Base-by-base conservation (phyloP, 2,888 invertebrate genomes). In the Epiblema foenella region DNA sequence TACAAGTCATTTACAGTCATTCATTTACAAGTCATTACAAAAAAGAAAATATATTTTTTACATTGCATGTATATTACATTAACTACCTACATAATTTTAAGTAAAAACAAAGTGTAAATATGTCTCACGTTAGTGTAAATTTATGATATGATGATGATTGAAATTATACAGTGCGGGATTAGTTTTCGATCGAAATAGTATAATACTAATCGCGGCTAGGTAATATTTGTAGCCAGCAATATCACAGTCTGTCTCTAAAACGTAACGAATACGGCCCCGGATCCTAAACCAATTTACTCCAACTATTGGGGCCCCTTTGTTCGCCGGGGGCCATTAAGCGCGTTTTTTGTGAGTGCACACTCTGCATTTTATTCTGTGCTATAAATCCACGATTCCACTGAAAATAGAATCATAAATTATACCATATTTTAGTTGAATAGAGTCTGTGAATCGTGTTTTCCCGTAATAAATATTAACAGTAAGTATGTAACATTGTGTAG, bases 311-410 rank as follows among this genome's bases (percentile, higher is more conserved):
- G 24, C 33, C 42, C 42, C 58, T 59, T 72, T 70, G 65, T 65
- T 54, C 78, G 77, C 78, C 78, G 77, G 83, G 82, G 79, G 77
- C 83, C 82, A 85, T 87, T 85, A 81, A 81, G 81, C 84, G 58
- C 77, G 69, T 82, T 84, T 85, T 83, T 85, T 83, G 75, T 74
- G 69, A 72, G 75, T 73, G 77, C 76, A 63, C 63, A 51, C 51
- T 66, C 70, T 66, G 65, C 60, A 54, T 69, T 69, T 60, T 81
- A 73, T 74, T 77, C 77, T 75, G 74, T 75, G 73, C 77, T 68
- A 75, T 77, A 76, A 78, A 78, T 78, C 72, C 73, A 72, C 64
- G 67, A 74, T 74, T 75, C 79, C 78, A 77, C 78, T 78, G 71
- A 60, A 64, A 62, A 74, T 74, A 29, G 49, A 51, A 66, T 69